Evolutionary conservation across 2,888 invertebrate genomes (phyloP), one percentile per base, ranked within the genome.

Genomic region (Cosmopolites sordidus): DNA sequence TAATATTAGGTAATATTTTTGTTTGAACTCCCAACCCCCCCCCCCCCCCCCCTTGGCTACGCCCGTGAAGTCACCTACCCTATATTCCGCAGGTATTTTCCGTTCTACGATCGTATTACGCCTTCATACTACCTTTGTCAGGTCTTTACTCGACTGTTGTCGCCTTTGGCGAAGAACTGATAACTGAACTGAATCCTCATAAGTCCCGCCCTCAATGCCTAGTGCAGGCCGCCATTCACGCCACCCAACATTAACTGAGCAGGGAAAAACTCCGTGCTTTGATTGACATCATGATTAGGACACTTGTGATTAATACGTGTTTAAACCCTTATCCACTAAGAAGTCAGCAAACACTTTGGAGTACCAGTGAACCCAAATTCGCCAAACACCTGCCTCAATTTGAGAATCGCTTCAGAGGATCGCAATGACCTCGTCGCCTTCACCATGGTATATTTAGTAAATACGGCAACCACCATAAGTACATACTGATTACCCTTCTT

Each of bases 261-360:
- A 3, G 48, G 48, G 16, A 27, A 22, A 30, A 41, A 48, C 16
- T 42, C 48, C n/a, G 43, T 44, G 42, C 44, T 53, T n/a, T n/a
- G n/a, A 14, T 49, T 58, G n/a, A 45, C 18, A 12, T 51, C 44
- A 46, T 66, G 47, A 67, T 69, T 6, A 68, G n/a, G 50, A 2
- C 62, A 68, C 58, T 38, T 1, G 54, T 54, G 45, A 41, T 51
- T n/a, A n/a, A n/a, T n/a, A n/a, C n/a, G n/a, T n/a, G n/a, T n/a
- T n/a, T 15, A 22, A 33, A 1, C 27, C 38, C 1, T 17, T 18
- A 12, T 42, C 17, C 18, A 12, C 43, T 18, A 44, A 14, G 27
- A 52, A 58, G 9, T 43, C 44, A 3, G 1, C 16, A 43, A 58
- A 54, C 8, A 27, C 44, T 29, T 22, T 44, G 14, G 15, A 53